Evolutionary conservation across 2,797 vertebrate species (phyloP).

Genomic region (Megaceryle alcyon): DNA sequence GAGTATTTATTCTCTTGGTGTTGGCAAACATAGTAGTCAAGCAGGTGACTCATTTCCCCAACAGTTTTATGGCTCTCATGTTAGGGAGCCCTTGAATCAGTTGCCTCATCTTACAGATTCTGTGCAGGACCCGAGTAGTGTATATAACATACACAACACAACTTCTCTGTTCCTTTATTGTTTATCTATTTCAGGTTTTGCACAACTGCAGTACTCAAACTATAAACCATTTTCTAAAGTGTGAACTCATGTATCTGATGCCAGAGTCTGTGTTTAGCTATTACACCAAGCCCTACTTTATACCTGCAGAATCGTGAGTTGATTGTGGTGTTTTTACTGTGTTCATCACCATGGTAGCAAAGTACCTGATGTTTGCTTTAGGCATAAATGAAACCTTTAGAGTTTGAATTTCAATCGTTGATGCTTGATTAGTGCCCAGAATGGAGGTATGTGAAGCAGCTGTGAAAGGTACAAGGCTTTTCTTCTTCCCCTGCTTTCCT

Average conservation of each 20-base stretch:
- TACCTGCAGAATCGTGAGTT: not conserved
- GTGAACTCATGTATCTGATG: not conserved
- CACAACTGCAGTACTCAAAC: not conserved
- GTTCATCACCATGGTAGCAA: constrained; percentile 30
- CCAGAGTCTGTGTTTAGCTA: not conserved
- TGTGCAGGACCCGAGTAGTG: not conserved
- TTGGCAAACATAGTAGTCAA: not conserved
- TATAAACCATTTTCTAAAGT: not conserved
- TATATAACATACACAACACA: not conserved
- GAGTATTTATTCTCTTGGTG: not conserved
- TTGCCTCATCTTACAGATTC: not conserved
- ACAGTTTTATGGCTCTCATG: not conserved
- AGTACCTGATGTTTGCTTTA: constrained; percentile 33
- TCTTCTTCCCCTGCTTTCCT: not conserved
- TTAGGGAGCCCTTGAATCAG: not conserved
- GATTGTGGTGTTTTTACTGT: not conserved
- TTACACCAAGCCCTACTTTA: not conserved
- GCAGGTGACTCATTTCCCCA: not conserved
- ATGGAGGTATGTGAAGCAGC: not conserved
- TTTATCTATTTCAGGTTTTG: not conserved
- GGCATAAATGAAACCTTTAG: not conserved
- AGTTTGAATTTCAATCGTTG: constrained; percentile 15
- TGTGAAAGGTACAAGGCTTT: not conserved
- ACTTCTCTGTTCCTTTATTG: not conserved
- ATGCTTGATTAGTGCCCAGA: constrained; percentile 1